phyloP scores from a whole-genome alignment of 2,113 vertebrate genomes.

The Cephalopterus ornatus region DNA sequence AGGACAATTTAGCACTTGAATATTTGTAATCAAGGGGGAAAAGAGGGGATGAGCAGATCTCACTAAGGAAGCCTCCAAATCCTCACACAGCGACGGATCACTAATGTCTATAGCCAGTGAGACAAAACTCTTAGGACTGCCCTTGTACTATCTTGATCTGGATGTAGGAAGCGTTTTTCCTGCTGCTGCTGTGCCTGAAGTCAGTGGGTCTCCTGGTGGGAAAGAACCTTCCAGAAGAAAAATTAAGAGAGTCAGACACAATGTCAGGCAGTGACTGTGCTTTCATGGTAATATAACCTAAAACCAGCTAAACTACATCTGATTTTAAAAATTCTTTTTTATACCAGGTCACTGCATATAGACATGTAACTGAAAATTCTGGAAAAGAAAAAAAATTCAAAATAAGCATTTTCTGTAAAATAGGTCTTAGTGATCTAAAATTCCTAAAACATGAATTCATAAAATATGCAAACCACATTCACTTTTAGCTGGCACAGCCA shows the following conservation, averaged over 20 bases:
- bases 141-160: rapidly evolving
- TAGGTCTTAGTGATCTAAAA: background rate
- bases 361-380: background rate
- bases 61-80: background rate
- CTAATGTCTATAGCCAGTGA: background rate
- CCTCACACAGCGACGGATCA: background rate
- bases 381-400: background rate
- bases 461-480: background rate
- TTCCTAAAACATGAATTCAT: background rate
- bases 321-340: background rate
- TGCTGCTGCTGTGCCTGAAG: background rate
- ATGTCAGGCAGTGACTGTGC: background rate
- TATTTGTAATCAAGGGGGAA: background rate
- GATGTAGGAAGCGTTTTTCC: background rate
- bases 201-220: background rate
- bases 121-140: background rate
- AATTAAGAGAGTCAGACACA: background rate
- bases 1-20: background rate
- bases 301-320: background rate
- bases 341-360: background rate
- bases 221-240: background rate
- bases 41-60: background rate
- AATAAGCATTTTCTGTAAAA: background rate
- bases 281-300: background rate
- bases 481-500: background rate